Evolutionary conservation across 2,113 vertebrate genomes (phyloP).

Genomic region (Solea solea): DNA sequence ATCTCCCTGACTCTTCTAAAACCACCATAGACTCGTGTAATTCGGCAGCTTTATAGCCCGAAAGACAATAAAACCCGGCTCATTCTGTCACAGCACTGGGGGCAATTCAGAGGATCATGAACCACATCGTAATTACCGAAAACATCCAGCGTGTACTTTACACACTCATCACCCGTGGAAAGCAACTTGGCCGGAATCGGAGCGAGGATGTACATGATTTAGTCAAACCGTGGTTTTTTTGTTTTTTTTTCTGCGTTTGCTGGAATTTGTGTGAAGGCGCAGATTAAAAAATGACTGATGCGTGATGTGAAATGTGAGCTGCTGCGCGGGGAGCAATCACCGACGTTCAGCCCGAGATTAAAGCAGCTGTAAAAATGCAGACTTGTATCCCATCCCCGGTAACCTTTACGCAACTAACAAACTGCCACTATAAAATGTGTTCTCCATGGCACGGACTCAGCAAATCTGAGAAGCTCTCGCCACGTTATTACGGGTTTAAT

Average conservation of each 20-base stretch:
- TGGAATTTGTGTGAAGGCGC: not conserved
- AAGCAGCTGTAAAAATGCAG: constrained; percentile 62
- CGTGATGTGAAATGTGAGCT: constrained; percentile 42
- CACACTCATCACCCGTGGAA: not conserved
- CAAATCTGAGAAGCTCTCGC: constrained; percentile 54
- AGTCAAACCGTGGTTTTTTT: too few relatives aligned
- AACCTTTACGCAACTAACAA: constrained; percentile 65
- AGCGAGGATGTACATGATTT: too few relatives aligned
- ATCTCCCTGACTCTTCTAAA: not conserved
- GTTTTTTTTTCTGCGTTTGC: too few relatives aligned
- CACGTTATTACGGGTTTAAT: too few relatives aligned
- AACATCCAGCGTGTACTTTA: not conserved
- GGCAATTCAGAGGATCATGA: constrained; percentile 1
- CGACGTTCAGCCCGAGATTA: constrained; percentile 65
- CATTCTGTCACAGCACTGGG: not conserved
- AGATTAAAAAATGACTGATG: constrained; percentile 1
- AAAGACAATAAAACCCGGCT: constrained; percentile 14
- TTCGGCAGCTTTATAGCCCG: constrained; percentile 14
- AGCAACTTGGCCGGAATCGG: not conserved
- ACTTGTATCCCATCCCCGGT: constrained; percentile 64
- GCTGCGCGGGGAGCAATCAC: constrained; percentile 50
- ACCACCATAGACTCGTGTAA: not conserved
- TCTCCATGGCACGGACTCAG: constrained; percentile 64
- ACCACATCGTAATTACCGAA: constrained; percentile 1
- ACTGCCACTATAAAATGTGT: constrained; percentile 71